Percentiles rank a stretch among this genome's conserved stretches.
Conservation (phyloP, 2,888 invertebrate species). For the Suillia variegata region DNA sequence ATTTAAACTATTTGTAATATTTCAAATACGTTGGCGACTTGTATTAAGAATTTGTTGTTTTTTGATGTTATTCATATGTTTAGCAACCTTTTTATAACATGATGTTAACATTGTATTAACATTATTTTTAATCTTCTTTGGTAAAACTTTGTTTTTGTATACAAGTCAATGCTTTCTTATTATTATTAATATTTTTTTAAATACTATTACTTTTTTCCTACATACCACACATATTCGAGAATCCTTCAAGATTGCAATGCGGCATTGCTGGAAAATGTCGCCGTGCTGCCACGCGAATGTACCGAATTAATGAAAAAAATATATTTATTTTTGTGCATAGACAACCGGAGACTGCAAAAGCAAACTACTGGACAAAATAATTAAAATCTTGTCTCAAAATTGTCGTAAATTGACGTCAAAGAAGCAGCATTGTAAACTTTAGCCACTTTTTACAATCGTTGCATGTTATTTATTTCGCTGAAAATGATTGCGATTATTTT, state of each 20-base stretch:
- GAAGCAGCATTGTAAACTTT: slow-evolving; percentile 38
- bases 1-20: too few species aligned
- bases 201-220: too few species aligned
- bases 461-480: background rate
- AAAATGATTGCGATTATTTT: background rate
- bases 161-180: too few species aligned
- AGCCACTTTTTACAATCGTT: slow-evolving; percentile 1
- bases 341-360: background rate
- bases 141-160: too few species aligned
- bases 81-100: too few species aligned
- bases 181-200: too few species aligned
- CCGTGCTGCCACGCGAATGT: slow-evolving; percentile 48
- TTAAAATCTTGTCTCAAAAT: slow-evolving; percentile 55
- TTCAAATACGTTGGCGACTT: too few species aligned
- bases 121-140: too few species aligned
- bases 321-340: background rate
- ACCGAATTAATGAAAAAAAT: slow-evolving; percentile 45
- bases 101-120: too few species aligned
- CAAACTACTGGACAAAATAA: slow-evolving; percentile 41
- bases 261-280: slow-evolving; percentile 51
- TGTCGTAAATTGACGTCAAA: slow-evolving; percentile 53
- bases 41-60: too few species aligned
- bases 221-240: too few species aligned
- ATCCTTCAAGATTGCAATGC: slow-evolving; percentile 2
- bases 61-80: too few species aligned